These are phyloP conservation scores for Ornithoptera priamus DNA, from an alignment of 2,888 invertebrate genomes.

Conservation along the genomic window DNA sequence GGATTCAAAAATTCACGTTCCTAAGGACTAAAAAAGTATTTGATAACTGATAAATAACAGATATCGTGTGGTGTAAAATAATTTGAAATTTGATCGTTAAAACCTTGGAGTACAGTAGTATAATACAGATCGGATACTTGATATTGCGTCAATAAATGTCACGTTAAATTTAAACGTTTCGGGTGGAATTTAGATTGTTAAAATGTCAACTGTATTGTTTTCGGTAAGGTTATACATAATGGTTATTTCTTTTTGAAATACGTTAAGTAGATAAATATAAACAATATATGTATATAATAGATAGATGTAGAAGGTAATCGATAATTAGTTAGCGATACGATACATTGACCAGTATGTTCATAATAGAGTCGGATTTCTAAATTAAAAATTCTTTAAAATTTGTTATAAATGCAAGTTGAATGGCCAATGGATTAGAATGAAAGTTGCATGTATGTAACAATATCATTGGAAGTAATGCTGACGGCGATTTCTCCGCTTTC, in stretches of 20 bases:
- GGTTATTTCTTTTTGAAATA: neutral
- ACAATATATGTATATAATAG: neutral
- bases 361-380: neutral
- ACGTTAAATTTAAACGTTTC: constrained; percentile 21
- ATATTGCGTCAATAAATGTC: constrained; percentile 18
- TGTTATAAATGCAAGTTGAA: constrained; percentile 24
- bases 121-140: constrained; percentile 15
- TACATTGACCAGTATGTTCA: neutral
- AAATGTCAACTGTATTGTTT: constrained; percentile 22
- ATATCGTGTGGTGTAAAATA: neutral
- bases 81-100: constrained; percentile 11
- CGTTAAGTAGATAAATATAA: neutral
- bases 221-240: constrained; percentile 2
- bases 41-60: neutral
- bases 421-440: constrained; percentile 29
- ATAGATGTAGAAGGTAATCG: neutral
- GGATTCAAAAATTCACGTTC: neutral
- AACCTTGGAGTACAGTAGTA: constrained; percentile 19
- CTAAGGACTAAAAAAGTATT: neutral
- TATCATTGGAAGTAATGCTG: constrained; percentile 39
- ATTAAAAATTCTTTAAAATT: constrained; percentile 10
- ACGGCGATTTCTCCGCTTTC: constrained; percentile 54
- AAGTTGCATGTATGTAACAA: constrained; percentile 28
- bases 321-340: neutral
- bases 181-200: constrained; percentile 28